Conservation (phyloP, 2,113 vertebrate species). For the Empidonax alnorum region DNA sequence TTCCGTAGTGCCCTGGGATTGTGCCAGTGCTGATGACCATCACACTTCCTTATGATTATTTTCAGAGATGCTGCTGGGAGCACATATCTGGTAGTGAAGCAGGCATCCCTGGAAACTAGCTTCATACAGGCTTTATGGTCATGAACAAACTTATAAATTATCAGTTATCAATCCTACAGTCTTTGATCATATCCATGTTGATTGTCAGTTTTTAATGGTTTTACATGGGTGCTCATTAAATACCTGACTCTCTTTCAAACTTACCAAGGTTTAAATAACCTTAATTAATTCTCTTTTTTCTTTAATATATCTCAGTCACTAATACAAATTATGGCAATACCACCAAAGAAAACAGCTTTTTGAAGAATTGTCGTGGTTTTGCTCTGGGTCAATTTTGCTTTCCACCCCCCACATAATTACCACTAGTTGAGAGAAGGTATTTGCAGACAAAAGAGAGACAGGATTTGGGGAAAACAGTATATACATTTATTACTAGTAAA, state of each 20-base stretch:
- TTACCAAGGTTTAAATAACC: neutral
- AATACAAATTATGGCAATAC: neutral
- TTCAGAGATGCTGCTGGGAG: neutral
- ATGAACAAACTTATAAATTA: neutral
- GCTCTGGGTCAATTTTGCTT: too few species aligned
- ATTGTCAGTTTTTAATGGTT: neutral
- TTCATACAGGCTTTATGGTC: neutral
- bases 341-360: neutral
- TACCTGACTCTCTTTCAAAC: neutral
- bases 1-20: neutral
- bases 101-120: neutral
- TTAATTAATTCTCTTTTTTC: neutral
- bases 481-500: too few species aligned
- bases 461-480: too few species aligned
- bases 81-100: neutral
- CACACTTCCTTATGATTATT: neutral
- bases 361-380: too few species aligned
- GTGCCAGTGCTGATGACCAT: neutral
- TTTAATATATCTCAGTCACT: neutral
- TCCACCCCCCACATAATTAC: too few species aligned
- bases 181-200: neutral
- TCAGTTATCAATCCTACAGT: neutral
- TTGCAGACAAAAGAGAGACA: too few species aligned
- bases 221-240: neutral
- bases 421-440: too few species aligned